These are phyloP conservation scores for Yponomeuta cagnagella DNA, from an alignment of 2,888 invertebrate genomes.

Conservation along the genomic window DNA sequence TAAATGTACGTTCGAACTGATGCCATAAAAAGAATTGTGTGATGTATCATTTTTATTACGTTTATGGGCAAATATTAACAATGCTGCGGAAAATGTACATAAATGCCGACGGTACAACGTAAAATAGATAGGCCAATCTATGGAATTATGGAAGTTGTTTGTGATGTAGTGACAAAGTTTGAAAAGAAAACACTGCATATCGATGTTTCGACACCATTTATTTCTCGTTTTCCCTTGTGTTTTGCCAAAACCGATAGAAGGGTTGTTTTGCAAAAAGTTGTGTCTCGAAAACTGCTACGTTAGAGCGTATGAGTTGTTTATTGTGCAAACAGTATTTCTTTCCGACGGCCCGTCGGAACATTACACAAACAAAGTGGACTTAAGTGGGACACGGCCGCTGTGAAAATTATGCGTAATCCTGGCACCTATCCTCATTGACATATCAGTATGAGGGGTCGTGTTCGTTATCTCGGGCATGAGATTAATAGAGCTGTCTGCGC, in stretches of 20 bases:
- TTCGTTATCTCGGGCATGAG: conserved; percentile 33
- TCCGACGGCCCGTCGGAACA: conserved; percentile 27
- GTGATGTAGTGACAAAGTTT: conserved; percentile 53
- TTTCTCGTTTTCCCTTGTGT: conserved; percentile 41
- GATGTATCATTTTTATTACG: conserved; percentile 23
- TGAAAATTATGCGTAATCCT: conserved; percentile 18
- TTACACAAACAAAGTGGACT: background rate
- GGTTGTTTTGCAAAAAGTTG: conserved; percentile 37
- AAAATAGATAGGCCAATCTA: conserved; percentile 16
- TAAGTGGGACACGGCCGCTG: background rate
- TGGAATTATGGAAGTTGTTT: conserved; percentile 38
- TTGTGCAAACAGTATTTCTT: conserved; percentile 29
- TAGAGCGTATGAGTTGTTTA: conserved; percentile 46
- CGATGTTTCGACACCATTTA: conserved; percentile 49
- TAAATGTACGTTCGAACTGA: background rate
- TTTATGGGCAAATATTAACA: conserved; percentile 22
- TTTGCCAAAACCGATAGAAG: conserved; percentile 45
- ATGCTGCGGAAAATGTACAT: conserved; percentile 19
- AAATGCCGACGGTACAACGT: conserved; percentile 12
- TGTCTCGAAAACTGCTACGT: conserved; percentile 37
- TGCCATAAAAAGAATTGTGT: conserved; percentile 18
- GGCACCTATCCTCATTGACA: conserved; percentile 31
- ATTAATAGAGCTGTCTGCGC: conserved; percentile 65
- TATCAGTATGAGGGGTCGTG: background rate
- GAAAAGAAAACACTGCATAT: conserved; percentile 46